Base-by-base conservation (phyloP, 2,888 invertebrate genomes). In the Dicyrtomina minuta region DNA sequence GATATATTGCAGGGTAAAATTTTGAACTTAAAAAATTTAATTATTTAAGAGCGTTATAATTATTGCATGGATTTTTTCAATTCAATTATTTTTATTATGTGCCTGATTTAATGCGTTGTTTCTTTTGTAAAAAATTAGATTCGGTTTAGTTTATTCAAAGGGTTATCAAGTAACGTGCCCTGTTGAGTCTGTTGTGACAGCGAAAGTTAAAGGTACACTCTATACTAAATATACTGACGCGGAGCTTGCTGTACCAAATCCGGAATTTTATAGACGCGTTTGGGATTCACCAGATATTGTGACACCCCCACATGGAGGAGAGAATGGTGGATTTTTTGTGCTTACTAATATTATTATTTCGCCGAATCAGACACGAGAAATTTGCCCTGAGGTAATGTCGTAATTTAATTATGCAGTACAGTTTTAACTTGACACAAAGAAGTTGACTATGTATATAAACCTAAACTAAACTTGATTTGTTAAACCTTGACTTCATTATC, bases 201-300 rank as follows among this genome's bases (percentile, higher is more conserved):
- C 82, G 2, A 85, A 85, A 79, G 79, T 85, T 13, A 85, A 85
- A 76, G 85, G 85, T 10, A 80, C 83, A 2, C 79, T 80, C 1
- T 81, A 76, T 55, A 81, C 83, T 13, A 74, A 75, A 41, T 74
- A 73, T 1, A 66, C 75, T 39, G 75, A 78, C 39, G 69, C 70
- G 26, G 60, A 75, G 39, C 60, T 77, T 2, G 58, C 26, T 4
- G 74, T 77, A 6, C 70, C 71, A 43, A 62, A 72, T 53, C 72
- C 74, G 1, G 67, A 73, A 15, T 70, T 76, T 26, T 81, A 80
- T 70, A 69, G 76, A 17, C 72, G 80, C 61, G 74, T 81, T 58
- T 85, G 84, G 84, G 84, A 85, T 79, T 82, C 83, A 6, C 80
- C 83, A 2, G 85, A 85, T 73, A 83, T 83, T 77, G 82, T 84